These are phyloP conservation scores for Prunella himalayana DNA, from an alignment of 2,113 vertebrate species.

Conservation along the genomic window DNA sequence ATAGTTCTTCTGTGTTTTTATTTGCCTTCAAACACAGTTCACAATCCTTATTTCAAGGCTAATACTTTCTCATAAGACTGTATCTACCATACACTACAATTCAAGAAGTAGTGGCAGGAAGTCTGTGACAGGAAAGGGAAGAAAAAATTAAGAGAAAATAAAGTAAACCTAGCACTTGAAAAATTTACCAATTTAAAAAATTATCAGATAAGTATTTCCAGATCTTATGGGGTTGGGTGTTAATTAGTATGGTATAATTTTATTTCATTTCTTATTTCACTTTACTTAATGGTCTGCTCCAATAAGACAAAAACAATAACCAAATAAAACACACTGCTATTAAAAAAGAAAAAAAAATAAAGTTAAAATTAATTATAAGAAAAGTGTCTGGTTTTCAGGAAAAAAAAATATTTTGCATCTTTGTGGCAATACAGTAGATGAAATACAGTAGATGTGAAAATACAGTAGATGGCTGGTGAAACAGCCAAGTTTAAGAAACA, in stretches of 20 bases:
- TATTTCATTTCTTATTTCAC: accelerated
- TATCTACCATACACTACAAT: not conserved
- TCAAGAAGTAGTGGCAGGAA: not conserved
- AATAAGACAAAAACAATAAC: not conserved
- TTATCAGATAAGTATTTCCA: not conserved
- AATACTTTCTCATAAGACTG: not conserved
- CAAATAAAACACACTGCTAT: not conserved
- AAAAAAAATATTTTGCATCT: not conserved
- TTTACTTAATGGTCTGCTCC: not conserved
- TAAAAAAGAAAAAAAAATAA: not conserved
- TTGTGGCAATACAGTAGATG: not conserved
- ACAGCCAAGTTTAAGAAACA: not conserved
- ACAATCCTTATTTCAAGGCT: not conserved
- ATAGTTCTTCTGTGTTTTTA: not conserved
- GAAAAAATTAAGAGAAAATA: not conserved
- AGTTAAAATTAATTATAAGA: not conserved
- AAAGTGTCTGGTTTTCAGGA: not conserved
- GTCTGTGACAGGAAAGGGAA: not conserved
- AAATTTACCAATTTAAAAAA: not conserved
- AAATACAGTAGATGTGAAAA: not conserved
- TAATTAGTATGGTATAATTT: not conserved
- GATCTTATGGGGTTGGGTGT: not conserved
- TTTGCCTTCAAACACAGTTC: not conserved
- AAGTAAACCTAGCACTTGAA: not conserved
- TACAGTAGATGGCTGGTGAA: no score